A percentile compares a stretch with the other conserved stretches of the same genome.
phyloP scores from a whole-genome alignment of 2,113 vertebrate species.

The Stercorarius parasiticus region DNA sequence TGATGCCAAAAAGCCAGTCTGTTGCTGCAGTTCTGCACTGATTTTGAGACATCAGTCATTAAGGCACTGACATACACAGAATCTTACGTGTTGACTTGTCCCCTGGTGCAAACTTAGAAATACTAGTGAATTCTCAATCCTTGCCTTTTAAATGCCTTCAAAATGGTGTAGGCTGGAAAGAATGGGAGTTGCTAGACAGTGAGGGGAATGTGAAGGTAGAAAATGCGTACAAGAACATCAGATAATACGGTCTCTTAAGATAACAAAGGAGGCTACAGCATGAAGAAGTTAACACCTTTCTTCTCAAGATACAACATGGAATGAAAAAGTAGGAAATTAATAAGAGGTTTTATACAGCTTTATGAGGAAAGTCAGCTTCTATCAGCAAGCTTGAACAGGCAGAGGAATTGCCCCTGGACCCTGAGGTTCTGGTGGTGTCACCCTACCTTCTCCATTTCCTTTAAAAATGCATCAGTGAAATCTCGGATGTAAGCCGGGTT shows the following conservation, averaged over 20 bases:
- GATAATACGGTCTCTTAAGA: background rate
- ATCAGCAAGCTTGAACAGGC: background rate
- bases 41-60: background rate
- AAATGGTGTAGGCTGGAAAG: background rate
- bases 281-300: background rate
- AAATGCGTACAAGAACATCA: background rate
- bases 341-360: background rate
- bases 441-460: constrained; percentile 72
- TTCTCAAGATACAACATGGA: background rate
- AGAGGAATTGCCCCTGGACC: background rate
- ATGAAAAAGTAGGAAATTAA: background rate
- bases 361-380: background rate
- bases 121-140: background rate
- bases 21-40: background rate
- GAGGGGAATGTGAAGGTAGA: background rate
- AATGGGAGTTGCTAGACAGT: background rate
- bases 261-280: background rate
- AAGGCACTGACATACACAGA: background rate
- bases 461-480: constrained; percentile 68
- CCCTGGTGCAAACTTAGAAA: background rate
- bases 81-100: background rate
- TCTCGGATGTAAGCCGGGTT: constrained; percentile 30
- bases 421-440: background rate
- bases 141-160: background rate
- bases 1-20: background rate